Conservation (phyloP, 1,140 invertebrate species). For the Sitophilus oryzae region DNA sequence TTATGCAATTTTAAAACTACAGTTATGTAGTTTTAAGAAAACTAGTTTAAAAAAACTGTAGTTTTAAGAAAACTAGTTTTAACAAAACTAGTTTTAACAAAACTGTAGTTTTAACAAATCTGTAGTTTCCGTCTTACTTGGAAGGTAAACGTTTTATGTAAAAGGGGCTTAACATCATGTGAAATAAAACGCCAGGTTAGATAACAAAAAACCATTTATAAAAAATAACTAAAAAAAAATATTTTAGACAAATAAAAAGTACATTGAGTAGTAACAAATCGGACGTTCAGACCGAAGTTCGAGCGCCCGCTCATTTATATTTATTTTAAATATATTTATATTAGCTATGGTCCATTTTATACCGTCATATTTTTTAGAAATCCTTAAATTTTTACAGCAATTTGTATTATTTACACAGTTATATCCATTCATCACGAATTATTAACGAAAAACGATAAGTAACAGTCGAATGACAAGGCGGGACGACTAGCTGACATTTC, state of each 20-base stretch:
- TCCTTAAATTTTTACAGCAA: constrained; percentile 20
- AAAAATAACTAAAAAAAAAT: constrained; percentile 19
- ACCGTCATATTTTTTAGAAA: constrained; percentile 19
- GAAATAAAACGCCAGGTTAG: neutral
- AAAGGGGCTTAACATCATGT: too few species aligned
- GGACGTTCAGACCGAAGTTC: neutral
- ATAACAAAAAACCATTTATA: constrained; percentile 24
- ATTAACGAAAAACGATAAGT: neutral
- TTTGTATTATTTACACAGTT: constrained; percentile 16
- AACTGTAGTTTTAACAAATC: too few species aligned
- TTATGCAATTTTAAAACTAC: too few species aligned
- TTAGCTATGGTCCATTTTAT: constrained; percentile 24
- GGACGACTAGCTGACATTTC: neutral
- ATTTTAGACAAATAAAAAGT: constrained; percentile 22
- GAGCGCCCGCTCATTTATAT: neutral
- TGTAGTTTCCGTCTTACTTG: too few species aligned
- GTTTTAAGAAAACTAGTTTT: too few species aligned
- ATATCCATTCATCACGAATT: neutral
- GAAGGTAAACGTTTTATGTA: too few species aligned
- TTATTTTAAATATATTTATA: constrained; percentile 1
- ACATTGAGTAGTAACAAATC: constrained; percentile 19
- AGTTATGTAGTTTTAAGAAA: too few species aligned
- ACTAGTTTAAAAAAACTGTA: too few species aligned
- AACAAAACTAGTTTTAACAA: too few species aligned
- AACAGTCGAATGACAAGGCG: neutral